Conservation (phyloP, 2,113 vertebrate species). For the Circaetus cinerascens region DNA sequence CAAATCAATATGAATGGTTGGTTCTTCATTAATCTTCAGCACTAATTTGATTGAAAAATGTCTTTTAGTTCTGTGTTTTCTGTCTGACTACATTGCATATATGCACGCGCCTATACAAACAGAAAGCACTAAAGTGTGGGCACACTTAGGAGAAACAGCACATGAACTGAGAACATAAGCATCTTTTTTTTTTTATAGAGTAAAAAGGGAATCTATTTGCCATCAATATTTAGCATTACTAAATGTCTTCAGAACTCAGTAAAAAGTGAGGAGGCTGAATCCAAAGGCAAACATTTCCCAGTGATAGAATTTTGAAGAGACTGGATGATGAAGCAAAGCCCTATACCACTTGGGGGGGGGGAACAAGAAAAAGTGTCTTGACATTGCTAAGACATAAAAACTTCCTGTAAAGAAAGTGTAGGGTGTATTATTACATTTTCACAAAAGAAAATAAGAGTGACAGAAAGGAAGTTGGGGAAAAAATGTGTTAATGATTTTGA, state of each 20-base stretch:
- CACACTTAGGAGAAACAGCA: background rate
- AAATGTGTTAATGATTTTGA: background rate
- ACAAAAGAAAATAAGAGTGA: background rate
- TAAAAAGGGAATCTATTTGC: background rate
- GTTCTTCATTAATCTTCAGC: background rate
- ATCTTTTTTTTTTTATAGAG: background rate
- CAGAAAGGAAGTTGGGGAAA: background rate
- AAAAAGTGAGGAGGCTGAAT: background rate
- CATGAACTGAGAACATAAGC: background rate
- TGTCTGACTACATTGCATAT: background rate
- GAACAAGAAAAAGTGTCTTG: background rate
- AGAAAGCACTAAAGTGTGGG: background rate
- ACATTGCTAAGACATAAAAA: background rate
- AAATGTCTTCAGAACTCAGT: background rate
- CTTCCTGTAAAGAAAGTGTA: background rate
- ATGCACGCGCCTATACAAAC: accelerated
- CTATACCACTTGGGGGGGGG: background rate
- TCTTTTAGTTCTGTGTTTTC: background rate
- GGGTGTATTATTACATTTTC: background rate
- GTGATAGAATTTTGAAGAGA: background rate
- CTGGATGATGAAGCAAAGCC: background rate
- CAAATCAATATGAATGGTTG: background rate
- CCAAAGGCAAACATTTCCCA: background rate
- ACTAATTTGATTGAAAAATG: background rate
- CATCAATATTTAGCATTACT: background rate